Base-by-base conservation (phyloP, 2,113 vertebrate genomes). In the Rhynchopsitta pachyrhyncha region DNA sequence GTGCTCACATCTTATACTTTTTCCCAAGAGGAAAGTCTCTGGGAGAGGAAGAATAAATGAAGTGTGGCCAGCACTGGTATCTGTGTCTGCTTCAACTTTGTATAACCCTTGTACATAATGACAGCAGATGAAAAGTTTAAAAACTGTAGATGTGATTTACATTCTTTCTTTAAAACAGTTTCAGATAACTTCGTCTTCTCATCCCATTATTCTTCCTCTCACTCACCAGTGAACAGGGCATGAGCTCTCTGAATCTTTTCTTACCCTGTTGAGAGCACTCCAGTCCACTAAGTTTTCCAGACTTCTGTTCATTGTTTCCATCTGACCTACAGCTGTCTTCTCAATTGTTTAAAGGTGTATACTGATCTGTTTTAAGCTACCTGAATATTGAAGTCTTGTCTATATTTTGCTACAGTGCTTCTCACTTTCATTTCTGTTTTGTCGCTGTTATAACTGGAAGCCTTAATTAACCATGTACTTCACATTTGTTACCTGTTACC, bases 401-500 rank as follows among this genome's bases (percentile, higher is more conserved):
- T 90, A 11, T 95, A 91, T 97, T 97, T 97, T 96, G 78, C 82
- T 79, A 86, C 90, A 64, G 63, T 37, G 77, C 73, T 93, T 96
- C 92, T 96, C 83, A 70, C 92, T 91, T 96, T 97, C 85, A 25
- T 87, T 90, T 90, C 71, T 97, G 87, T 96, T 97, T 93, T 91
- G 89, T 95, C 74, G 81, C 89, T 66, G 67, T 92, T 97, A 90
- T 60, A 94, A 94, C 91, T 94, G 68, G 91, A 94, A 93, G 86
- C 92, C 71, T 76, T 95, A 97, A 97, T 97, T 96, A 97, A 95
- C 92, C 82, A 93, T 16, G 25, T 94, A 94, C 46, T 86, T 96
- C 73, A 90, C 76, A 95, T 95, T 84, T 96, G 86, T 91, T 95
- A 97, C 90, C 96, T 96, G 96, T 97, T 96, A 90, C 97, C 95